A percentile compares a stretch with the other conserved stretches of the same genome.
phyloP scores from a whole-genome alignment of 2,888 invertebrate genomes.

The Agapetus fuscipes region DNA sequence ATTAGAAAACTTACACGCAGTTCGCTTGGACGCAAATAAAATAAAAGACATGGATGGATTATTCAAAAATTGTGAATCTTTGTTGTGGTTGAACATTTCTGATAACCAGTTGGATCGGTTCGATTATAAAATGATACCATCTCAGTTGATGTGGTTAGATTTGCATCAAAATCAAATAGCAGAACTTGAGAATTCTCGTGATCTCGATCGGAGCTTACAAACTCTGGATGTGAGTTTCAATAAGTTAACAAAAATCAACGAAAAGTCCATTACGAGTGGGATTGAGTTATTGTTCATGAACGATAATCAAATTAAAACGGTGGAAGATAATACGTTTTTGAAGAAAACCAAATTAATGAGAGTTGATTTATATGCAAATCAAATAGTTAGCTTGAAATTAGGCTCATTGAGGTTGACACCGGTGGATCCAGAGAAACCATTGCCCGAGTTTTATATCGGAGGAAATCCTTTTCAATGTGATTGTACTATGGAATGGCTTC shows the following conservation, averaged over 20 bases:
- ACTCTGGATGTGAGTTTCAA: constrained; percentile 89
- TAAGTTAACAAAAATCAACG: constrained; percentile 66
- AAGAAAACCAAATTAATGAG: constrained; percentile 81
- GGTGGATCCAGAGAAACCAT: constrained; percentile 61
- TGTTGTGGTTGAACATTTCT: constrained; percentile 85
- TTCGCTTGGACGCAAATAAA: constrained; percentile 78
- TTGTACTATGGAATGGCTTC: constrained; percentile 94
- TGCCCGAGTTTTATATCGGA: constrained; percentile 87
- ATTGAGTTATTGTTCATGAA: constrained; percentile 80
- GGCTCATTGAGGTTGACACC: constrained; percentile 77
- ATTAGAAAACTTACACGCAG: constrained; percentile 71
- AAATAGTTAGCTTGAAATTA: constrained; percentile 81
- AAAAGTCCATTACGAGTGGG: constrained; percentile 71
- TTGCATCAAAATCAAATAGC: constrained; percentile 78
- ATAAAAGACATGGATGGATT: constrained; percentile 73
- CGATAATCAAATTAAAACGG: constrained; percentile 76
- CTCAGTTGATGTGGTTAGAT: constrained; percentile 79
- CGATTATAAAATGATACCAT: constrained; percentile 77
- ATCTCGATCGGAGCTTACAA: constrained; percentile 58
- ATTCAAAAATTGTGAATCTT: constrained; percentile 71
- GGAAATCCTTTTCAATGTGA: constrained; percentile 92
- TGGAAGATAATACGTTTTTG: constrained; percentile 83
- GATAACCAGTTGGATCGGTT: constrained; percentile 85
- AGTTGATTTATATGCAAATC: constrained; percentile 88
- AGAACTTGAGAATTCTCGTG: constrained; percentile 67